These are phyloP conservation scores for Oncorhynchus mykiss DNA, from an alignment of 2,113 vertebrate genomes.

Conservation along the genomic window DNA sequence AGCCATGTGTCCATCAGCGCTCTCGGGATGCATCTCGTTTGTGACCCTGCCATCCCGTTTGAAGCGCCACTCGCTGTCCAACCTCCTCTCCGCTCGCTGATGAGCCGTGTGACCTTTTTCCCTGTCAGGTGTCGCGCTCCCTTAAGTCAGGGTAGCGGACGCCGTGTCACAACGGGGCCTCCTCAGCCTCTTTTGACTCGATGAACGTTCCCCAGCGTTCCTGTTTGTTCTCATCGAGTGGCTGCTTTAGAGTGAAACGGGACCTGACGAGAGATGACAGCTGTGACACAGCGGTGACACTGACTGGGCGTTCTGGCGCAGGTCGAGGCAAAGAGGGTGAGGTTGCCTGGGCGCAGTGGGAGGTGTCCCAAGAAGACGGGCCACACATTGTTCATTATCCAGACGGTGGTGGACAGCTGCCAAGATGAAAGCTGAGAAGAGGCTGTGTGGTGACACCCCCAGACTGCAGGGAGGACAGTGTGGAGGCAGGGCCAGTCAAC, in stretches of 20 bases:
- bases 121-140: conserved; percentile 68
- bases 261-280: conserved; percentile 64
- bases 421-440: conserved; percentile 26
- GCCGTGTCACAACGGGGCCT: neutral
- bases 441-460: neutral
- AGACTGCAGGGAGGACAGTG: neutral
- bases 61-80: conserved; percentile 52
- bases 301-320: conserved; percentile 39
- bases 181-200: neutral
- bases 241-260: conserved; percentile 50
- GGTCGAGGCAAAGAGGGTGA: conserved; percentile 20
- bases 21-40: too few relatives aligned
- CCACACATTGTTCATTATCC: conserved; percentile 44
- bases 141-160: conserved; percentile 63
- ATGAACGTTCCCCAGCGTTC: too few relatives aligned
- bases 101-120: conserved; percentile 71
- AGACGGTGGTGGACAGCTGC: conserved; percentile 14
- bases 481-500: neutral
- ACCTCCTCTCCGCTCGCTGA: conserved; percentile 47
- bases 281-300: conserved; percentile 35
- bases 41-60: conserved; percentile 32
- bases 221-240: conserved; percentile 59
- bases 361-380: conserved; percentile 42
- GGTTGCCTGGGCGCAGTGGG: conserved; percentile 37
- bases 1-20: conserved; percentile 60